phyloP scores from a whole-genome alignment of 2,797 vertebrate genomes.

The Erithacus rubecula region DNA sequence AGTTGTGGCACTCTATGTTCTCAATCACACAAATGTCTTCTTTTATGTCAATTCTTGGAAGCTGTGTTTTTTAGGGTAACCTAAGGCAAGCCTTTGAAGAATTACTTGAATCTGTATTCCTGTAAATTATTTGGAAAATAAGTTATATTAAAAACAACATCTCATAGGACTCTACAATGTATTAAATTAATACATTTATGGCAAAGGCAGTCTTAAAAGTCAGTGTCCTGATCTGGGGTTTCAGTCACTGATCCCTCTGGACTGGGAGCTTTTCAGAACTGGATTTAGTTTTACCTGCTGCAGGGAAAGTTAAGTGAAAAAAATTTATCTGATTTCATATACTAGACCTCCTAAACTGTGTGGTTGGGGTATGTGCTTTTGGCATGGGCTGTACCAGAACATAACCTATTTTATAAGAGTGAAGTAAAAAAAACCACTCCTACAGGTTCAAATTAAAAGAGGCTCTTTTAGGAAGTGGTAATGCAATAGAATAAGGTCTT shows the following conservation, averaged over 20 bases:
- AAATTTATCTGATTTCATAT: background rate
- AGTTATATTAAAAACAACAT: background rate
- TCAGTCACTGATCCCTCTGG: background rate
- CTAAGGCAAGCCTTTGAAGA: slow-evolving; percentile 18
- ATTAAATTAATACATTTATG: background rate
- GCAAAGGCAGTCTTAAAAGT: background rate
- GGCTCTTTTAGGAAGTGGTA: background rate
- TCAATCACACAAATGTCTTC: background rate
- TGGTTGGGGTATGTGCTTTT: background rate
- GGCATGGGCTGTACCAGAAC: background rate
- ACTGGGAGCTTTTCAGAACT: background rate
- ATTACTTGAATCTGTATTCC: slow-evolving; percentile 41
- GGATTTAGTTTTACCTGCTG: background rate
- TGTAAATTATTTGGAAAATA: slow-evolving; percentile 17
- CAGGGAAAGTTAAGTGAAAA: background rate
- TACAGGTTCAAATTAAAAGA: background rate
- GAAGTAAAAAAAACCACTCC: background rate
- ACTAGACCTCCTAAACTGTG: background rate
- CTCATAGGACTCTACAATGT: background rate
- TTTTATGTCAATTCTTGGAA: slow-evolving; percentile 38
- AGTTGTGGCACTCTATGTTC: slow-evolving; percentile 3
- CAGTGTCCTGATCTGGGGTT: background rate
- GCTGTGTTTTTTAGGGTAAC: slow-evolving; percentile 1
- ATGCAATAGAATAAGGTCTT: background rate
- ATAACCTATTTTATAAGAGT: background rate